These are phyloP conservation scores for Nanorana parkeri DNA, from an alignment of 2,113 vertebrate species.

Conservation along the genomic window DNA sequence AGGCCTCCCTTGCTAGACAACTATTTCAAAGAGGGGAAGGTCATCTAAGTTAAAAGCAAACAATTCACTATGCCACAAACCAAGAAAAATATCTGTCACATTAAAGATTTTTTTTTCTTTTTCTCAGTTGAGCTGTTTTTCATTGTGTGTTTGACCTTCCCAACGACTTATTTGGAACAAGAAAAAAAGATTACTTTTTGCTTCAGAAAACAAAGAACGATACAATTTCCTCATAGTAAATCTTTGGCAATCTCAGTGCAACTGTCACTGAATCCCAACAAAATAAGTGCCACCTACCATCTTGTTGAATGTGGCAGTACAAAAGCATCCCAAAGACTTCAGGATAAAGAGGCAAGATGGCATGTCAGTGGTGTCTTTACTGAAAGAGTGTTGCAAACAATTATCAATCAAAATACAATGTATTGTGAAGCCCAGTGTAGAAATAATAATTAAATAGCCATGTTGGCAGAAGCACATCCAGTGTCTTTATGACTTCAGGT, in stretches of 20 bases:
- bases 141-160: constrained; percentile 46
- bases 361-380: too few species aligned
- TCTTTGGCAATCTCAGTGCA: background rate
- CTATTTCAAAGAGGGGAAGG: constrained; percentile 6
- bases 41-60: constrained; percentile 28
- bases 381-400: too few species aligned
- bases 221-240: constrained; percentile 11
- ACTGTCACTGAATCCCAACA: background rate
- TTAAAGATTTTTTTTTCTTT: constrained; percentile 7
- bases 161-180: constrained; percentile 30
- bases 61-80: constrained; percentile 35
- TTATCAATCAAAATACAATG: too few species aligned
- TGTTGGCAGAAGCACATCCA: too few species aligned
- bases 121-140: constrained; percentile 19
- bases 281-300: constrained; percentile 1
- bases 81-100: constrained; percentile 43
- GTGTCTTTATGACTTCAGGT: too few species aligned
- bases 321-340: too few species aligned
- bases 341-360: too few species aligned
- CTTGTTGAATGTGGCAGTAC: background rate
- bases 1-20: constrained; percentile 2
- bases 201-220: background rate
- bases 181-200: constrained; percentile 27
- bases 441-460: too few species aligned
- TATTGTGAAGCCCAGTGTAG: too few species aligned